Percentiles rank a stretch among this genome's conserved stretches.
Conservation (phyloP, 2,888 invertebrate species). For the Pedicia rivosa region DNA sequence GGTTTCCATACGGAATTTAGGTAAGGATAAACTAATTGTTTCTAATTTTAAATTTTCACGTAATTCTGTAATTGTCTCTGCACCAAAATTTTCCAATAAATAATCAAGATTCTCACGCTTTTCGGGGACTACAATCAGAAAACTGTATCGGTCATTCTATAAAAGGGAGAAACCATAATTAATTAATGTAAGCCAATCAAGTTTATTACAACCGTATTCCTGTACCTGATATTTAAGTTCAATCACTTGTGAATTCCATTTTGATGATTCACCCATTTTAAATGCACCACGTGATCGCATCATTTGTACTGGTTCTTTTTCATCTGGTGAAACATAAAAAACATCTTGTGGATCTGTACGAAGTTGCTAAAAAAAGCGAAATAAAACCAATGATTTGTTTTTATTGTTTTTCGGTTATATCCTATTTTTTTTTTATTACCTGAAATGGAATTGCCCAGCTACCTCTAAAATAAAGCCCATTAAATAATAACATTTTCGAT, state of each 20-base stretch:
- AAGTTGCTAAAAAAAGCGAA: constrained; percentile 14
- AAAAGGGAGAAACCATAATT: constrained; percentile 13
- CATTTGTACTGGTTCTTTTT: constrained; percentile 44
- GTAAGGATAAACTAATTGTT: constrained; percentile 36
- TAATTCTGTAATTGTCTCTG: constrained; percentile 32
- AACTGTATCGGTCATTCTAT: constrained; percentile 41
- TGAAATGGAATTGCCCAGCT: constrained; percentile 56
- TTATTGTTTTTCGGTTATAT: constrained; percentile 16
- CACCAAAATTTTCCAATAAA: constrained; percentile 37
- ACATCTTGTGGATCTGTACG: constrained; percentile 33
- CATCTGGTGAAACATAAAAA: constrained; percentile 44
- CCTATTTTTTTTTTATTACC: too few species aligned
- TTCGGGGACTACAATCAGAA: constrained; percentile 40
- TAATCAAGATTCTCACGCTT: constrained; percentile 39
- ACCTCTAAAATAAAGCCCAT: constrained; percentile 66
- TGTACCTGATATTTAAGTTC: constrained; percentile 63
- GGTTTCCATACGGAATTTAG: constrained; percentile 44
- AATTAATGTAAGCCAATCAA: too few species aligned
- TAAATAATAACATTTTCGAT: constrained; percentile 52
- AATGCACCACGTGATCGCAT: constrained; percentile 49
- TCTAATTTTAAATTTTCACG: constrained; percentile 31
- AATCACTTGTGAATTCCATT: constrained; percentile 48
- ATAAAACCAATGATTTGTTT: background rate
- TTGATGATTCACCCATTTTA: constrained; percentile 41
- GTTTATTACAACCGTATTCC: too few species aligned